phyloP scores from a whole-genome alignment of 2,113 vertebrate species.

The Drymodes brunneopygia region DNA sequence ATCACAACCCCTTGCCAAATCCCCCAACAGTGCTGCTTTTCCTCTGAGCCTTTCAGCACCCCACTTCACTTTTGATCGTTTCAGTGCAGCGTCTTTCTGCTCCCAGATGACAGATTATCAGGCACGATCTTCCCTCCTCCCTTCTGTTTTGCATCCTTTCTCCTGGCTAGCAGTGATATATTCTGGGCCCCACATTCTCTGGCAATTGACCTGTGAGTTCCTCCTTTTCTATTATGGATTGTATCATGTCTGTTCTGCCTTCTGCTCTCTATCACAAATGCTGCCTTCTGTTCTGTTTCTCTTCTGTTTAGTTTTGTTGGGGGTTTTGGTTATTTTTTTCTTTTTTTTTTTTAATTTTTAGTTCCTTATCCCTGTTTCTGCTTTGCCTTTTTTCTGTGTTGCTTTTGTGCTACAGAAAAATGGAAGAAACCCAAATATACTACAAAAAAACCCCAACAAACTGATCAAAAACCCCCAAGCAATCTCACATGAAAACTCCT shows the following conservation, averaged over 20 bases:
- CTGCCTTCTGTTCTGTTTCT: background rate
- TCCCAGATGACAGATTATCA: background rate
- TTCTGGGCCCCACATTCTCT: background rate
- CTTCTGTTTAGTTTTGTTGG: background rate
- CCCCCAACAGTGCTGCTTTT: background rate
- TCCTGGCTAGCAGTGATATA: background rate
- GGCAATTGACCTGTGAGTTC: background rate
- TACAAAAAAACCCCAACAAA: background rate
- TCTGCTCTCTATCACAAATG: background rate
- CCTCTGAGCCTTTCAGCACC: background rate
- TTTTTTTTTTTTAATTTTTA: background rate
- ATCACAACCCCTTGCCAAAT: background rate
- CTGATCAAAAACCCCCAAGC: background rate
- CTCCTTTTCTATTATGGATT: background rate
- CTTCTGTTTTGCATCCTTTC: background rate
- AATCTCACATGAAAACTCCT: background rate
- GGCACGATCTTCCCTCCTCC: background rate
- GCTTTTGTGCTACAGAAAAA: background rate
- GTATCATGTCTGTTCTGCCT: background rate
- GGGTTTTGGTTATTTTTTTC: background rate
- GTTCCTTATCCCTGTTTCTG: background rate
- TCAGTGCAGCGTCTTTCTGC: background rate
- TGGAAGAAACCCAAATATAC: background rate
- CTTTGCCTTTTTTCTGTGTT: background rate
- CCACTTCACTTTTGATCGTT: background rate